Percentiles rank a stretch among this genome's conserved stretches.
These are phyloP conservation scores for Diplogasteroides magnus DNA, from an alignment of 1,140 invertebrate genomes.

Conservation along the genomic window DNA sequence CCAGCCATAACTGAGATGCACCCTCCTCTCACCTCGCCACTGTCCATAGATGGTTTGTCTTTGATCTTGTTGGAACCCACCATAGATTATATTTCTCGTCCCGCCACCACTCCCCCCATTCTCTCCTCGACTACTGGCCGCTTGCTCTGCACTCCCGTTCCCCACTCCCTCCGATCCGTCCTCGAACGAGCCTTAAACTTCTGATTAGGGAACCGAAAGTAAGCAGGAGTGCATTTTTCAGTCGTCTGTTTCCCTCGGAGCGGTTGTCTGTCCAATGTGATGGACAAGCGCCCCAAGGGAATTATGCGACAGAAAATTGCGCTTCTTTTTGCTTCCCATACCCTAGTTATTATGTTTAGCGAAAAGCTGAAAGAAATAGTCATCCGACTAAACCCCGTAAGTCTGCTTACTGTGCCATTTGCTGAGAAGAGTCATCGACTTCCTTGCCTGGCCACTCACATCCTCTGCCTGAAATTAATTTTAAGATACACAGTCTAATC, in stretches of 20 bases:
- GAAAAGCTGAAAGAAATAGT: slow-evolving; percentile 2
- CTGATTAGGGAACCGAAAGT: no score
- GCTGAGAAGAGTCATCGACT: slow-evolving; percentile 23
- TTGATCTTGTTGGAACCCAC: not conserved
- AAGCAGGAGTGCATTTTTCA: no score
- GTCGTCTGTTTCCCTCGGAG: no score
- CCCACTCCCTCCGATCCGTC: not conserved
- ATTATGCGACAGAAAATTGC: no score
- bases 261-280: no score
- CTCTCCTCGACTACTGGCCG: slow-evolving; percentile 7
- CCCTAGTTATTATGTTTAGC: no score
- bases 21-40: no score
- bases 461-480: slow-evolving; percentile 18
- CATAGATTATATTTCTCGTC: slow-evolving; percentile 1
- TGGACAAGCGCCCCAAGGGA: no score
- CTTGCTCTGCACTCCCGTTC: not conserved
- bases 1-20: no score
- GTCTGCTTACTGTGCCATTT: slow-evolving; percentile 31
- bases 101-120: not conserved
- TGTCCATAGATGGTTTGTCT: no score
- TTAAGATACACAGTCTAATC: no score
- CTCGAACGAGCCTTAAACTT: not conserved
- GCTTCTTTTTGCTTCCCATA: no score
- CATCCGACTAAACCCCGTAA: slow-evolving; percentile 36
- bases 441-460: not conserved